Base-by-base conservation (phyloP, 2,797 vertebrate species). In the Acomys russatus region DNA sequence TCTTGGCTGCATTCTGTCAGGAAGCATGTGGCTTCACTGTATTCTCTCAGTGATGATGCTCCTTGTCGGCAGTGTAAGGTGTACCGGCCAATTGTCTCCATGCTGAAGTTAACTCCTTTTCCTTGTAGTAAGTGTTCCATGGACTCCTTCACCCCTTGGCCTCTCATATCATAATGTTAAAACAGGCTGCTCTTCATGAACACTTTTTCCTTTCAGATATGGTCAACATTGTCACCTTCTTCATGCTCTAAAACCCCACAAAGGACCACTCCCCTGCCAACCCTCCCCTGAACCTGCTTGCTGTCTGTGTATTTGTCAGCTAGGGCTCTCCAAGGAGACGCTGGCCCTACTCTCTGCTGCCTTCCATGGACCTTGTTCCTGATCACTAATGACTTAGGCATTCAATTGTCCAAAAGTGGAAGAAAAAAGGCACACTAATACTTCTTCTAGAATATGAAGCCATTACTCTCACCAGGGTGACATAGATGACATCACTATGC, bases 91-190 rank as follows among this genome's bases (percentile, higher is more conserved):
- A 20, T 15, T 12, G 74, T 78, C 83, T 56, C 56, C 1, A 35
- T 3, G 51, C 9, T 44, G 28, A 92, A 44, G 28, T n/a, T 68
- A 73, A 73, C 28, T 83, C 38, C 38, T 91, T 93, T 44, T 63
- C 30, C 73, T 77, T 95, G 89, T 92, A 30, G 30, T 95, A 73
- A 90, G 20, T 79, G 68, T 71, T 91, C 28, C 44, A 9, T 54
- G 56, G 63, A 38, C 17, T 80, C 28, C 3, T 23, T 66, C 28
- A 71, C 49, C 22, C 25, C 20, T 38, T 87, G 84, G 68, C 17
- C 25, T 70, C 33, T 66, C 51, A 51, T 66, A 28, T 12, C 44
- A 49, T 22, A 66, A 2, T 6, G 11, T 11, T 11, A 64, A 49
- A 38, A 25, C 30, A 91, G 44, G 51, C 66, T 44, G 18, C 0